Evolutionary conservation across 64 coral and sea anemone species (phyloP).

Genomic region (Montipora capricornis): DNA sequence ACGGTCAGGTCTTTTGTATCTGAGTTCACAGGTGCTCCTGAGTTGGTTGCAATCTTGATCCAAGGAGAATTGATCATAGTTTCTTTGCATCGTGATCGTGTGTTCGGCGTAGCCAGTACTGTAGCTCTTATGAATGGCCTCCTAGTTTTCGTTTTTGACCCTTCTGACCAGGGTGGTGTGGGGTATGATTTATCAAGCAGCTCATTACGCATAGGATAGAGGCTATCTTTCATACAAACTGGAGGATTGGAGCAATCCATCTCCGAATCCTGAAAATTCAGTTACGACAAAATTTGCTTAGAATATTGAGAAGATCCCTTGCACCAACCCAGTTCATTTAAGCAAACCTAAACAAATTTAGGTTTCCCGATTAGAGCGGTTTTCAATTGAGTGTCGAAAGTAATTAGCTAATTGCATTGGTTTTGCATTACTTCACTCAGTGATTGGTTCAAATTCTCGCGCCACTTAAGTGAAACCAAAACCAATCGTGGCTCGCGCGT

Average conservation of each 20-base stretch:
- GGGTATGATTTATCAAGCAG: slow-evolving; percentile 18
- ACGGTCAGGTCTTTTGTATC: neutral
- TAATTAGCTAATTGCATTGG: too few species aligned
- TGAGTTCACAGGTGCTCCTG: neutral
- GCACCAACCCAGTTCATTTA: too few species aligned
- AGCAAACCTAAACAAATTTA: too few species aligned
- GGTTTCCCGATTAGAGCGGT: too few species aligned
- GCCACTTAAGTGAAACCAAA: too few species aligned
- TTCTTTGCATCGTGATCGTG: slow-evolving; percentile 8
- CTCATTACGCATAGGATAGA: slow-evolving; percentile 89
- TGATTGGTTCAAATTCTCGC: too few species aligned
- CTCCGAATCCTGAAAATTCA: slow-evolving; percentile 43
- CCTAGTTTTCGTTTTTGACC: neutral
- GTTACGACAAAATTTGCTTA: neutral
- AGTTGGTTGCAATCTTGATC: slow-evolving; percentile 2
- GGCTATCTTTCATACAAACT: slow-evolving; percentile 80
- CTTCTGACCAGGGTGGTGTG: neutral
- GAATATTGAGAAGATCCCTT: too few species aligned
- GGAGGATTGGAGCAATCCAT: slow-evolving; percentile 69
- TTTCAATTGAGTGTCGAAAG: too few species aligned
- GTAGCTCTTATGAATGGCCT: neutral
- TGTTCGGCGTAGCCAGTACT: neutral
- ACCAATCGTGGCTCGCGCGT: too few species aligned
- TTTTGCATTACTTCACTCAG: too few species aligned
- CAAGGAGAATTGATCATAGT: slow-evolving; percentile 46